A percentile compares a stretch with the other conserved stretches of the same genome.
Conservation (phyloP, 2,888 invertebrate species). For the Liodrosophila aerea region DNA sequence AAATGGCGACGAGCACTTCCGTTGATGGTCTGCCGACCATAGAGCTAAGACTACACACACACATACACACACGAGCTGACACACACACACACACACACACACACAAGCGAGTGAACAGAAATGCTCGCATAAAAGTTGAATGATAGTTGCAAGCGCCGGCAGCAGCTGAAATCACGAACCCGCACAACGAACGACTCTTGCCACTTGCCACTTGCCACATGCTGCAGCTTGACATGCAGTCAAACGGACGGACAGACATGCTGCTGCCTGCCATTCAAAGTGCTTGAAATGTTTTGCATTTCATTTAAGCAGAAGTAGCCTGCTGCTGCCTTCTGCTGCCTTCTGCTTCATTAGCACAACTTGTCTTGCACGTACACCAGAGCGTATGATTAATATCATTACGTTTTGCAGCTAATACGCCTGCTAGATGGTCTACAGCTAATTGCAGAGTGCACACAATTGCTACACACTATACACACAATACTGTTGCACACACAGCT, state of each 20-base stretch:
- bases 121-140: conserved; percentile 67
- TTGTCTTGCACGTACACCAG: conserved; percentile 44
- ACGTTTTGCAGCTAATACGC: conserved; percentile 30
- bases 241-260: conserved; percentile 8
- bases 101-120: conserved; percentile 33
- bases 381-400: conserved; percentile 71
- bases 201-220: conserved; percentile 27
- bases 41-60: conserved; percentile 25
- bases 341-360: conserved; percentile 52
- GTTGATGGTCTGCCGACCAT: conserved; percentile 56
- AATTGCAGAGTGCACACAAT: conserved; percentile 50
- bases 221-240: neutral
- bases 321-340: no score
- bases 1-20: conserved; percentile 78
- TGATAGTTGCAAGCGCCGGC: conserved; percentile 58
- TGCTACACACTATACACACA: conserved; percentile 2
- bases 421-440: conserved; percentile 13
- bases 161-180: conserved; percentile 50
- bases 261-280: conserved; percentile 66
- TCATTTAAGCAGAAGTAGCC: no score
- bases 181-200: conserved; percentile 33
- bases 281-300: conserved; percentile 49
- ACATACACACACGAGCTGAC: conserved; percentile 1
- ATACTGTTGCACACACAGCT: neutral
- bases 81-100: conserved; percentile 10